These are phyloP conservation scores for Stercorarius parasiticus DNA, from an alignment of 2,113 vertebrate genomes.

Conservation along the genomic window DNA sequence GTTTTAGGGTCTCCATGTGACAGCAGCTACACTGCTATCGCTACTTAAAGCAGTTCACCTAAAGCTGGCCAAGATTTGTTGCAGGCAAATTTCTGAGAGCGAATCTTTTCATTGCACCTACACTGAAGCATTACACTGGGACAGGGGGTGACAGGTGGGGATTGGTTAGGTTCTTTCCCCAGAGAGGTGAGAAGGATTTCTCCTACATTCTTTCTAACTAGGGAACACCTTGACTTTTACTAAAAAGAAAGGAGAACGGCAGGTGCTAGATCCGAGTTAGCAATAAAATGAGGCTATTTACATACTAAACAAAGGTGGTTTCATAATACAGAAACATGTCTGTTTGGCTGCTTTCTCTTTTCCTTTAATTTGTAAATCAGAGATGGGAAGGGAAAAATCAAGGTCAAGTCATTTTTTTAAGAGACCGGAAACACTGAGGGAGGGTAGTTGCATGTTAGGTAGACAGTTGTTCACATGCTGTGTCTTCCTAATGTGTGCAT, in stretches of 20 bases:
- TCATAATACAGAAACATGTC: background rate
- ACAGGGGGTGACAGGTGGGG: too few species aligned
- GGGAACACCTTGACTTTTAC: background rate
- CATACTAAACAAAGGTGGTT: background rate
- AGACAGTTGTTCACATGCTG: background rate
- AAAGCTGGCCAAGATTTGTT: background rate
- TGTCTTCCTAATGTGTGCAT: background rate
- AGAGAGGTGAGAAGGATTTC: background rate
- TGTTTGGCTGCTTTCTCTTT: background rate
- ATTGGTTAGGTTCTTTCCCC: background rate
- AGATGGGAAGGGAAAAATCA: background rate
- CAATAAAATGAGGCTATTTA: background rate
- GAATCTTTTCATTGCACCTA: background rate
- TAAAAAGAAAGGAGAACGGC: background rate
- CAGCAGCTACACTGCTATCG: background rate
- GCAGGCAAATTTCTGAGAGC: background rate
- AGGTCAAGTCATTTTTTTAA: background rate
- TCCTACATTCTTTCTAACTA: background rate
- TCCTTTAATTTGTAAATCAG: background rate
- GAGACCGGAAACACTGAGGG: background rate
- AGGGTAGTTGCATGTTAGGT: background rate
- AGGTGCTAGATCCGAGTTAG: background rate
- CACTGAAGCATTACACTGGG: background rate
- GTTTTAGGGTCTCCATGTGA: background rate
- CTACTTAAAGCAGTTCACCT: background rate